These are phyloP conservation scores for Pygathrix nemaeus DNA, from an alignment of 2,113 vertebrate genomes.

Conservation along the genomic window DNA sequence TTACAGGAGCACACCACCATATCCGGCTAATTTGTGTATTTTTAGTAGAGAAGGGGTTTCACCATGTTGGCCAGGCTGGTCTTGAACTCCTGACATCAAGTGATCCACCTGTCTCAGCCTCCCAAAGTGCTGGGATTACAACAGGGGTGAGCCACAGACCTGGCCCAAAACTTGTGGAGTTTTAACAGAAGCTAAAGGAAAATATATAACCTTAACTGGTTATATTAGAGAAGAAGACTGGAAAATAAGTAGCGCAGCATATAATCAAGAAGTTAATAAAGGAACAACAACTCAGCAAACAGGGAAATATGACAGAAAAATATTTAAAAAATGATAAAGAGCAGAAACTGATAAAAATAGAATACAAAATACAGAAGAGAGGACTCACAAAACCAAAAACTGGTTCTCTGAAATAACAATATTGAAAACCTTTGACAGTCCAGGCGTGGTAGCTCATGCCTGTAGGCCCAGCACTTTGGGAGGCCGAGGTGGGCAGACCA, in stretches of 20 bases:
- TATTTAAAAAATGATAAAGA: not conserved
- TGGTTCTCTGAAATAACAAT: not conserved
- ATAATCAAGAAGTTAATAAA: slow-evolving; percentile 1
- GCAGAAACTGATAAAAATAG: not conserved
- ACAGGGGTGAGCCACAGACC: not conserved
- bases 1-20: not conserved
- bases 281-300: not conserved
- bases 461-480: not conserved
- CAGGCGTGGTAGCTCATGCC: not conserved
- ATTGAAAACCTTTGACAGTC: not conserved
- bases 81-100: not conserved
- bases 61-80: not conserved
- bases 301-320: not conserved
- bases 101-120: not conserved
- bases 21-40: not conserved
- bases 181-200: not conserved
- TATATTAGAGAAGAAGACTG: not conserved
- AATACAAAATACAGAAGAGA: slow-evolving; percentile 2
- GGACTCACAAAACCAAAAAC: not conserved
- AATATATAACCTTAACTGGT: not conserved
- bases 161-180: not conserved
- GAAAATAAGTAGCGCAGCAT: not conserved
- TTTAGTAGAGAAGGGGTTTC: not conserved
- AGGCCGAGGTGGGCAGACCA: not conserved
- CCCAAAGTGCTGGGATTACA: not conserved